Evolutionary conservation across 2,888 invertebrate genomes (phyloP), one percentile per base, ranked within the genome.

Genomic region (Phymatocera aterrima): DNA sequence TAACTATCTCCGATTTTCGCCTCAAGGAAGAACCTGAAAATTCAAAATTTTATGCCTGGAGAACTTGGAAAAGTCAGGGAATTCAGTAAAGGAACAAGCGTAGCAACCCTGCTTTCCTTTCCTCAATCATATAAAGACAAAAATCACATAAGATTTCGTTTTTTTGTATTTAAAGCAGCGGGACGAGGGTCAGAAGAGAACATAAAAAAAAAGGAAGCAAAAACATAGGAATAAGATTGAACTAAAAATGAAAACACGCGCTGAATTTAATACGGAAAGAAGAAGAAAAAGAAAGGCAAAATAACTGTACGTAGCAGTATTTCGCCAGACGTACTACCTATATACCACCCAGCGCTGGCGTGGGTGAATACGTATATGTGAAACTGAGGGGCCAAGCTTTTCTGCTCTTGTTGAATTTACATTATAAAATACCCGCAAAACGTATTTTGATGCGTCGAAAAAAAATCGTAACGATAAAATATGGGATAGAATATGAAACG

Each of bases 401-500:
- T 72, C 72, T 31, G 51, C 48, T 51, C 31, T 72, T 72, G 37
- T 64, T 37, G 34, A 51, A 72, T 72, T 72, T 72, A 51, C 51
- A 72, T 72, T 72, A n/a, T n/a, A 72, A 72, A 72, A 72, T 51
- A 18, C 31, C 51, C 21, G 48, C 34, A 15, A 51, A 72, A 72
- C 43, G 72, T 72, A 21, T 31, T 34, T 72, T 34, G 31, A 72
- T 51, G 51, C 5, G 8, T 72, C 5, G 51, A 31, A 18, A 51
- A 31, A 31, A 65, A 43, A 43, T 72, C 48, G 51, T 34, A 72
- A 72, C 72, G 72, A 72, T 48, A 28, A 68, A 72, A 72, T n/a
- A n/a, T 34, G 24, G 72, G 12, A 72, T 51, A 51, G 72, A 72
- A 72, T 72, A 72, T 72, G 31, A 72, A 72, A 72, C 51, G 72